Base-by-base conservation (phyloP, 2,797 vertebrate genomes). In the Gymnodraco acuticeps region DNA sequence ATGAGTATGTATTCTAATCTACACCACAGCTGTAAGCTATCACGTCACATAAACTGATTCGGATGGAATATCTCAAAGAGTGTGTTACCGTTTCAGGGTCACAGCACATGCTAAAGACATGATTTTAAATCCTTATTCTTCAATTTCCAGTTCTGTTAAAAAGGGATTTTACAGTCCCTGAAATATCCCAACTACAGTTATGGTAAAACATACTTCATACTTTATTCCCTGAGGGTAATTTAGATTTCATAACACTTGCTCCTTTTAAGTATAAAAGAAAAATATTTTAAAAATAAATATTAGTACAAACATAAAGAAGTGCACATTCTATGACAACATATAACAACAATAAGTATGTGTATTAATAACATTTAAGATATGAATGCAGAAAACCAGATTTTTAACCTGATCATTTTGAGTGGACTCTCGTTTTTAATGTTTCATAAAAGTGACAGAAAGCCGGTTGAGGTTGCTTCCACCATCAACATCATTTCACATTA, bases 401-500 rank as follows among this genome's bases (percentile, higher is more conserved):
- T 38, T 38, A 9, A 38, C 33, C 27, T 38, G 33, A 38, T 9
- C 8, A 12, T 45, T 62, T 50, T 19, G 16, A 14, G n/a, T 27
- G 23, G 23, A 45, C 33, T 54, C 7, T 27, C 11, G 10, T 65
- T 53, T 61, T 53, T 23, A 70, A 62, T 61, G 19, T 70, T 75
- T 69, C 19, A 70, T 13, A 17, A 50, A 63, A 16, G 27, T 58
- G 45, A 74, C 55, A 58, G 69, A 47, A 5, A 16, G 3, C 13
- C 10, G 46, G 54, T 4, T 64, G 55, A 78, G 33, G 46, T 16
- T 74, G 38, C 66, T 38, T 38, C 61, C 52, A 56, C 19, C 46
- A 27, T 14, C 60, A 63, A 75, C 51, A n/a, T 10, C 46, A 70
- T 47, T 70, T 78, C 45, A 59, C 46, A 64, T 69, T 31, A 82